Evolutionary conservation across 64 coral and sea anemone species (phyloP), one percentile per base, ranked within the genome.

Genomic region (Montipora foliosa): DNA sequence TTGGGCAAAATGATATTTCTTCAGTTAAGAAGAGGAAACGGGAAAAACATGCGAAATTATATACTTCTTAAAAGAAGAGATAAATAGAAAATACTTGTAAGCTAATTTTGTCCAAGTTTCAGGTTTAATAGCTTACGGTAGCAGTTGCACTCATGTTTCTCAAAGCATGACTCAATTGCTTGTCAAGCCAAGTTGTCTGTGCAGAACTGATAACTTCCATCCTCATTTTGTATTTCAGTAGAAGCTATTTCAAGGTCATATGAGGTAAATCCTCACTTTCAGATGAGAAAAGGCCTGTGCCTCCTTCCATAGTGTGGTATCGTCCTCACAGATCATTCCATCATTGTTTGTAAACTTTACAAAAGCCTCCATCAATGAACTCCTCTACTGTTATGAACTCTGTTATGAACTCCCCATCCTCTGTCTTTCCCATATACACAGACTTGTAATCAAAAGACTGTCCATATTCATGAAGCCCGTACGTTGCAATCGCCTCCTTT

Each of bases 271-370:
- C 75, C 88, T 44, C 57, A 78, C 48, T 57, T 44, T 80, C 79
- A 75, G 46, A 90, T 90, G 73, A 79, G 25, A 24, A 79, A 90
- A 79, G 74, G 88, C 57, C 47, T 90, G 88, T 69, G 88, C 55
- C 88, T 90, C 80, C 21, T 44, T 47, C 16, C 88, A 90, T 66
- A 90, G 37, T 24, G 20, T 79, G 45, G 21, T 37, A 19, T 90
- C 77, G 79, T 90, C 88, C 14, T 64, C 61, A 90, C 88, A 90
- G 51, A 90, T 29, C 49, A 66, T 79, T 66, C 88, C 88, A 80
- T 90, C 79, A 37, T 89, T 89, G 88, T 79, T 89, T 77, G 79
- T 79, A 29, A 58, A 89, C 75, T 89, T 80, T 19, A 90, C 55
- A 80, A 90, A 37, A 90, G 20, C 49, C 59, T 66, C 88, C 77